Conservation (phyloP, 1,140 invertebrate species). For the Lasaia peninsularis region DNA sequence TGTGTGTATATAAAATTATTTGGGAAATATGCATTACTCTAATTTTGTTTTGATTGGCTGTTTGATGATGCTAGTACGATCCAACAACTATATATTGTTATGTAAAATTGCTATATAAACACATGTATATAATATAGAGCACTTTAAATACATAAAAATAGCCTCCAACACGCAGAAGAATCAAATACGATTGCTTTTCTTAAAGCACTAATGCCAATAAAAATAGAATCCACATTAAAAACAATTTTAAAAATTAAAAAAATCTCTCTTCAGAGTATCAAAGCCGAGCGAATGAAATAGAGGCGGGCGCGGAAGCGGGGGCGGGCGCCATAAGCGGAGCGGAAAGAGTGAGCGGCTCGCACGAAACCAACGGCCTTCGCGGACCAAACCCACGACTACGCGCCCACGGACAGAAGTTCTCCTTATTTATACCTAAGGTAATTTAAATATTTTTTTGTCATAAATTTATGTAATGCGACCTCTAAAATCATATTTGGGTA, state of each 20-base stretch:
- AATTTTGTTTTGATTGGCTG: too few relatives aligned
- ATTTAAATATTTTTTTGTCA: neutral
- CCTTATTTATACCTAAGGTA: conserved; percentile 73
- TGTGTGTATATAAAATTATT: too few relatives aligned
- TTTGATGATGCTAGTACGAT: too few relatives aligned
- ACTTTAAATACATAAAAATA: too few relatives aligned
- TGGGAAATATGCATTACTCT: too few relatives aligned
- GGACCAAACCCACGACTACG: conserved; percentile 53
- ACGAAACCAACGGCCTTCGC: conserved; percentile 44
- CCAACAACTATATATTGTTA: too few relatives aligned
- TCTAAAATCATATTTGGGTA: neutral
- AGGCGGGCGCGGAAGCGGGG: conserved; percentile 21
- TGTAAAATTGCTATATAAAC: too few relatives aligned
- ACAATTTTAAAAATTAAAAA: neutral
- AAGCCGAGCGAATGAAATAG: conserved; percentile 42
- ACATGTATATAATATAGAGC: too few relatives aligned
- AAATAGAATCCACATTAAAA: too few relatives aligned
- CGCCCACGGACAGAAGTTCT: conserved; percentile 63
- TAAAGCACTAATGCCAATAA: neutral
- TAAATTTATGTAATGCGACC: too few relatives aligned
- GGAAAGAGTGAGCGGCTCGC: conserved; percentile 25
- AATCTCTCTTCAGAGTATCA: conserved; percentile 38
- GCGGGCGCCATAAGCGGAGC: conserved; percentile 27
- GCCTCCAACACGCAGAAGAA: too few relatives aligned
- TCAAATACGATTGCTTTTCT: too few relatives aligned